Percentiles rank a stretch among this genome's conserved stretches.
These are phyloP conservation scores for Epinotia demarniana DNA, from an alignment of 2,888 invertebrate species.

Conservation along the genomic window DNA sequence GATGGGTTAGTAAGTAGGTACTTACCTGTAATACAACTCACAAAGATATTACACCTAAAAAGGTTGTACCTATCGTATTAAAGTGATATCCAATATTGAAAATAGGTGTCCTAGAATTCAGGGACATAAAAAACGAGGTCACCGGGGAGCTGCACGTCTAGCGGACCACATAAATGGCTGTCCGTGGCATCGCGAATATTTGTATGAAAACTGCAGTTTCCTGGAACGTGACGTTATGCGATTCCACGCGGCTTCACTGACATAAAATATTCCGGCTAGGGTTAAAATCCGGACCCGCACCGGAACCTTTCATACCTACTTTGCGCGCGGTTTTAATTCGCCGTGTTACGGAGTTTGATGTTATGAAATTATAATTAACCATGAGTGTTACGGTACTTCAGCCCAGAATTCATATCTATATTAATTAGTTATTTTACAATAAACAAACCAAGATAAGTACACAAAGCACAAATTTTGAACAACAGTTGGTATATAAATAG, in stretches of 20 bases:
- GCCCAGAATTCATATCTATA: background rate
- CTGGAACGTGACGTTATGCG: constrained; percentile 38
- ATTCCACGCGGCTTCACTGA: constrained; percentile 19
- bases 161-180: constrained; percentile 39
- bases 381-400: background rate
- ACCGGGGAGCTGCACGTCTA: constrained; percentile 31
- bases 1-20: background rate
- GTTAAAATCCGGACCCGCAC: background rate
- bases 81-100: constrained; percentile 22
- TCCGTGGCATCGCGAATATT: constrained; percentile 35
- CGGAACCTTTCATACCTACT: constrained; percentile 14
- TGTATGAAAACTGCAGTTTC: constrained; percentile 44
- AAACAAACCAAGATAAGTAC: background rate
- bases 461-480: background rate
- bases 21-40: background rate
- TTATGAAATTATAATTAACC: constrained; percentile 12
- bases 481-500: background rate
- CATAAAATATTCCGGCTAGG: constrained; percentile 26
- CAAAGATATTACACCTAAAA: background rate
- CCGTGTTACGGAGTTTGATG: background rate
- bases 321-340: constrained; percentile 5
- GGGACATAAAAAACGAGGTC: constrained; percentile 39
- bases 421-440: background rate
- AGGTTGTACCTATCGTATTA: background rate
- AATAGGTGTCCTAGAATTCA: constrained; percentile 32